Percentiles rank a stretch among this genome's conserved stretches.
Evolutionary conservation across 2,888 invertebrate genomes (phyloP).

Genomic region (Dolichopus griseipennis): DNA sequence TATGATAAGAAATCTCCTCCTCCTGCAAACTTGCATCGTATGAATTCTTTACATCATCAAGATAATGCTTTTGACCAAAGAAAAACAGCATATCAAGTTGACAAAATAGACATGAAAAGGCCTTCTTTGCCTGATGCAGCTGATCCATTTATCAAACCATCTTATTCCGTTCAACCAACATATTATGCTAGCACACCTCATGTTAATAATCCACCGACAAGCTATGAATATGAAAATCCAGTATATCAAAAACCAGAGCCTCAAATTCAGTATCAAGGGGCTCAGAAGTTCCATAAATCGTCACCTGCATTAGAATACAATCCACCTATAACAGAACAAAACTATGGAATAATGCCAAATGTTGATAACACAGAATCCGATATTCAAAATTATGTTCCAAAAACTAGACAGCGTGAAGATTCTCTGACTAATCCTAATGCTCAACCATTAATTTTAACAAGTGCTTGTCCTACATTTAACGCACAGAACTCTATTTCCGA

Average conservation of each 20-base stretch:
- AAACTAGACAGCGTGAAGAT: conserved; percentile 27
- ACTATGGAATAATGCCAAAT: conserved; percentile 43
- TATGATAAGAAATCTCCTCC: conserved; percentile 45
- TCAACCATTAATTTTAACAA: conserved; percentile 38
- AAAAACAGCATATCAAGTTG: conserved; percentile 12
- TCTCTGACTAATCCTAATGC: conserved; percentile 39
- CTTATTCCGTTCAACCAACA: not conserved
- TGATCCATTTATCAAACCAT: conserved; percentile 27
- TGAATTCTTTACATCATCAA: conserved; percentile 33
- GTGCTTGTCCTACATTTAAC: conserved; percentile 32
- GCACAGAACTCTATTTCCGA: conserved; percentile 15
- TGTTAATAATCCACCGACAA: not conserved
- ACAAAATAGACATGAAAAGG: conserved; percentile 25
- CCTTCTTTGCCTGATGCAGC: conserved; percentile 40
- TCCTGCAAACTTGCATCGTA: conserved; percentile 27
- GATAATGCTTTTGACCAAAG: conserved; percentile 30
- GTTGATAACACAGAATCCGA: conserved; percentile 47
- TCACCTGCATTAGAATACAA: not conserved
- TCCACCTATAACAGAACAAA: conserved; percentile 17
- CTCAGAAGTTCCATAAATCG: not conserved
- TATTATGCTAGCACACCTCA: conserved; percentile 1
- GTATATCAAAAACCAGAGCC: conserved; percentile 16
- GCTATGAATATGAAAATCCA: not conserved
- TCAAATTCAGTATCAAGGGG: conserved; percentile 12
- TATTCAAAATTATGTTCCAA: conserved; percentile 44